Evolutionary conservation across 1,140 invertebrate species (phyloP).

Genomic region (Zaprionus capensis): DNA sequence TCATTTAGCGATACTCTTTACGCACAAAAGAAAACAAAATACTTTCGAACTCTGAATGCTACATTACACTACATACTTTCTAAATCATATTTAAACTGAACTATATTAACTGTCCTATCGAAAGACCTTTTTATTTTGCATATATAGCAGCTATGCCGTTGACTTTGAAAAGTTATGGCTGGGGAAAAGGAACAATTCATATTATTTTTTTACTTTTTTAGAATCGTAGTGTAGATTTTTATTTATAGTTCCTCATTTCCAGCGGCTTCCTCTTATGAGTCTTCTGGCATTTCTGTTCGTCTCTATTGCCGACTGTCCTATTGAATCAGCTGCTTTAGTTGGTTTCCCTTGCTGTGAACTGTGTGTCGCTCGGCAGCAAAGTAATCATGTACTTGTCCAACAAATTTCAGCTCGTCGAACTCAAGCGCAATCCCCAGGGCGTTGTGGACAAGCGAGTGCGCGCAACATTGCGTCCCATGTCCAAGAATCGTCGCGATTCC

Average conservation of each 20-base stretch:
- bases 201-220: neutral
- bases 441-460: constrained; percentile 91
- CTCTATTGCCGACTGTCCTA: constrained; percentile 31
- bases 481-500: constrained; percentile 89
- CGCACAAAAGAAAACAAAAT: constrained; percentile 19
- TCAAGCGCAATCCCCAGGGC: constrained; percentile 94
- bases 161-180: neutral
- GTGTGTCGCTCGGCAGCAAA: too few relatives aligned
- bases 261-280: neutral
- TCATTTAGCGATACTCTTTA: constrained; percentile 55
- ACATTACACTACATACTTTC: constrained; percentile 78
- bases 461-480: constrained; percentile 91
- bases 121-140: constrained; percentile 8
- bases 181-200: neutral
- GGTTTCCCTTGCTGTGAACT: constrained; percentile 27
- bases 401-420: constrained; percentile 90
- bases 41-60: constrained; percentile 64
- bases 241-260: neutral
- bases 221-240: neutral
- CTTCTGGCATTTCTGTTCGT: constrained; percentile 20
- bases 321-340: constrained; percentile 33
- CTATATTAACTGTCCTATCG: constrained; percentile 19
- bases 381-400: constrained; percentile 17
- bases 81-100: constrained; percentile 47
- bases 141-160: constrained; percentile 33